These are phyloP conservation scores for Lysandra coridon DNA, from an alignment of 2,888 invertebrate genomes.

Conservation along the genomic window DNA sequence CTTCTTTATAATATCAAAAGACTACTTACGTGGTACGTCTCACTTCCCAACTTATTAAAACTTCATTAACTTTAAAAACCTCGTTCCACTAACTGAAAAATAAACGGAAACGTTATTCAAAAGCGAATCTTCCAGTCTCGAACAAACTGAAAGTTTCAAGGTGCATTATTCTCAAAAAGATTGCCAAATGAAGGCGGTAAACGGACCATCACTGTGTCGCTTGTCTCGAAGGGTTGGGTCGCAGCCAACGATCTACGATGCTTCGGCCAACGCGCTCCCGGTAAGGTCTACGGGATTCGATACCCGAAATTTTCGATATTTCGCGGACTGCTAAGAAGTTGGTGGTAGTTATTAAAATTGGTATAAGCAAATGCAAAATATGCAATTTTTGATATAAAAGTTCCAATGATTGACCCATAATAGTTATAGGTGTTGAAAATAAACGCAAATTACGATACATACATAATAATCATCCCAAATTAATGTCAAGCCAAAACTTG, in stretches of 20 bases:
- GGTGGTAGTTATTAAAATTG: too few species aligned
- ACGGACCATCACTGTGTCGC: conserved; percentile 58
- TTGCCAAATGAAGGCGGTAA: conserved; percentile 67
- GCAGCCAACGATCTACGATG: conserved; percentile 49
- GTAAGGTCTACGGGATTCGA: conserved; percentile 37
- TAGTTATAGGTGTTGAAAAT: too few species aligned
- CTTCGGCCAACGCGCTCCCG: conserved; percentile 34
- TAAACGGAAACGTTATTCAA: neutral
- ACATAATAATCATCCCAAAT: too few species aligned
- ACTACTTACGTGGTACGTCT: neutral
- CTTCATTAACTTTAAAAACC: conserved; percentile 3
- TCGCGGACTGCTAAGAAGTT: neutral
- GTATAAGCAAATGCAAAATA: too few species aligned
- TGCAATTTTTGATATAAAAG: neutral
- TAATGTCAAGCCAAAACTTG: too few species aligned
- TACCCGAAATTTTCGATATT: conserved; percentile 21
- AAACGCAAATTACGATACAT: too few species aligned
- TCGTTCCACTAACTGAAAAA: conserved; percentile 2
- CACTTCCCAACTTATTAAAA: neutral
- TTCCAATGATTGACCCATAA: too few species aligned
- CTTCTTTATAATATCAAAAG: neutral
- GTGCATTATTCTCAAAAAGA: conserved; percentile 63
- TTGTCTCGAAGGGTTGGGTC: conserved; percentile 55
- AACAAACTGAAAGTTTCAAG: conserved; percentile 45
- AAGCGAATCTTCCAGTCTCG: neutral